These are phyloP conservation scores for Drosophila miranda DNA, from an alignment of 1,140 invertebrate species.

Conservation along the genomic window DNA sequence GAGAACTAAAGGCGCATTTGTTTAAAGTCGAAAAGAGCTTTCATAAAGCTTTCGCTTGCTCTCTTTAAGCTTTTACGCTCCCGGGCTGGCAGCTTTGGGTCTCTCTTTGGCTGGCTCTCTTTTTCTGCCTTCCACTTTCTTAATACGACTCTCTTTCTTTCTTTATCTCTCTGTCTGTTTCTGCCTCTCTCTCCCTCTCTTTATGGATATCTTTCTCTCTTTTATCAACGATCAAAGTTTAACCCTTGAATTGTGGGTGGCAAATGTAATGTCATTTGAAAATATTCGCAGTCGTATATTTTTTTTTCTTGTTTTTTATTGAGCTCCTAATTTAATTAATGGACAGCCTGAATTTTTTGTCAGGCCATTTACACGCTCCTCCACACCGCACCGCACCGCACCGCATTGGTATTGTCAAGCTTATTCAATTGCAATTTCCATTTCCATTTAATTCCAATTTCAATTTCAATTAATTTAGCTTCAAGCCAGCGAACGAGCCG, in stretches of 20 bases:
- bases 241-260: conserved; percentile 8
- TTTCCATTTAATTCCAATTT: conserved; percentile 68
- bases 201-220: background rate
- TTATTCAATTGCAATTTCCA: conserved; percentile 27
- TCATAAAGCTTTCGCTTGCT: background rate
- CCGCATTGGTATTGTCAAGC: too few species aligned
- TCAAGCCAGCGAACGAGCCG: too few species aligned
- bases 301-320: conserved; percentile 20
- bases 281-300: background rate
- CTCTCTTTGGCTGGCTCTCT: conserved; percentile 1
- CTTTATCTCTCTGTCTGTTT: background rate
- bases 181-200: conserved; percentile 7
- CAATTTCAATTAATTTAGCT: conserved; percentile 53
- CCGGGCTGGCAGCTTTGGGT: conserved; percentile 13
- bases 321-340: conserved; percentile 47
- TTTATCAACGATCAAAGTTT: conserved; percentile 44
- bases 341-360: conserved; percentile 23
- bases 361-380: conserved; percentile 40
- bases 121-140: background rate
- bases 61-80: background rate
- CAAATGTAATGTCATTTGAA: background rate
- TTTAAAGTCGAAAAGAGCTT: conserved; percentile 23
- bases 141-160: background rate
- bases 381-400: background rate
- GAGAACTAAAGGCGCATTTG: conserved; percentile 3